phyloP scores from a whole-genome alignment of 2,797 vertebrate genomes.

The Muscicapa striata region DNA sequence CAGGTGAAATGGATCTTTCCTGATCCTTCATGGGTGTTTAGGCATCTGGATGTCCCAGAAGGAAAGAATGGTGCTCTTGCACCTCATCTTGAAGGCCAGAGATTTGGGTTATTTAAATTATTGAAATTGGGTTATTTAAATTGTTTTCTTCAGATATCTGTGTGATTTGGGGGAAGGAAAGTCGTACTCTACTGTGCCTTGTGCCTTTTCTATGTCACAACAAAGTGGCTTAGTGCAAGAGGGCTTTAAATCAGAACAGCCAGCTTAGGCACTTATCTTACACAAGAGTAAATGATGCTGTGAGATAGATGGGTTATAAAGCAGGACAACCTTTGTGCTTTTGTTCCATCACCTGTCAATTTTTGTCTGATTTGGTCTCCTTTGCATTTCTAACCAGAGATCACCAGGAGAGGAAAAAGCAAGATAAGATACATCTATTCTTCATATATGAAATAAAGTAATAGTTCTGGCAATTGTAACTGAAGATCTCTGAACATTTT shows the following conservation, averaged over 20 bases:
- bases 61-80: background rate
- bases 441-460: background rate
- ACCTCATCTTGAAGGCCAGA: background rate
- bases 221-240: background rate
- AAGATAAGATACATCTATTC: background rate
- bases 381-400: background rate
- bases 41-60: background rate
- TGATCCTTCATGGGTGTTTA: background rate
- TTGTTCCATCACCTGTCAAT: background rate
- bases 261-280: background rate
- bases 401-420: background rate
- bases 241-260: background rate
- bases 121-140: background rate
- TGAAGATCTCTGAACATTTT: background rate
- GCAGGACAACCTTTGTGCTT: background rate
- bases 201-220: background rate
- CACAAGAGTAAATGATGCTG: background rate
- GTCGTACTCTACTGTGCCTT: background rate
- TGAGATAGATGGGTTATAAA: background rate
- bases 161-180: background rate
- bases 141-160: background rate
- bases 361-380: background rate
- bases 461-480: background rate
- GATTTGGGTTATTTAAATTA: background rate
- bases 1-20: background rate